Evolutionary conservation across 2,888 invertebrate genomes (phyloP), one percentile per base, ranked within the genome.

Genomic region (Callimorpha dominula): DNA sequence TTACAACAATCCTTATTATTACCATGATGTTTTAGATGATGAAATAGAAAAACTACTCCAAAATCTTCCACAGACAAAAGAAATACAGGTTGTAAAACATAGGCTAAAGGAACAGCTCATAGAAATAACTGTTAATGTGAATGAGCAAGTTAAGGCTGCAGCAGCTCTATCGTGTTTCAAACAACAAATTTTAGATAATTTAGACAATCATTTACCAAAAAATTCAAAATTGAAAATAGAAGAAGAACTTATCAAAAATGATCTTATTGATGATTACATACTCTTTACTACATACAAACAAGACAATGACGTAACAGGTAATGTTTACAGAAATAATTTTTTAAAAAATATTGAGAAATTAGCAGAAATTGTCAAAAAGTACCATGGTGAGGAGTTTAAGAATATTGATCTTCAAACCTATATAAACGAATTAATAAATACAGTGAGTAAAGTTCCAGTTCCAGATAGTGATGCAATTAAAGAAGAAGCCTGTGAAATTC

Each of bases 1-100:
- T 52, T 83, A 88, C 70, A 62, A 79, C 11, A 90, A 94, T 72
- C 82, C 84, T 7, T 90, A 90, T 78, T 86, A 89, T 70, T 92
- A 87, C 68, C 89, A 92, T 83, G 92, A 93, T 72, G 77, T 88
- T 5, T 84, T 95, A 43, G 92, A 92, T 65, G 88, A 92, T 60
- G 93, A 93, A 75, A 81, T 94, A 17, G 94, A 93, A 78, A 85
- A 86, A 15, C 78, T 95, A 63, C 73, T 95, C 6, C 78, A 84
- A 69, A 77, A 77, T 46, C 80, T 94, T 66, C 92, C 94, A 15
- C 86, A 91, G 77, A 85, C 89, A 9, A 65, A 79, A 43, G 91
- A 91, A 66, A 78, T 95, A 11, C 71, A 73, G 8, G 70, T 78
- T 1, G 85, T 82, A 60, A 90, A 88, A 73, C 81, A 86, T 65